phyloP scores from a whole-genome alignment of 2,888 invertebrate species.

The Heliconius erato region DNA sequence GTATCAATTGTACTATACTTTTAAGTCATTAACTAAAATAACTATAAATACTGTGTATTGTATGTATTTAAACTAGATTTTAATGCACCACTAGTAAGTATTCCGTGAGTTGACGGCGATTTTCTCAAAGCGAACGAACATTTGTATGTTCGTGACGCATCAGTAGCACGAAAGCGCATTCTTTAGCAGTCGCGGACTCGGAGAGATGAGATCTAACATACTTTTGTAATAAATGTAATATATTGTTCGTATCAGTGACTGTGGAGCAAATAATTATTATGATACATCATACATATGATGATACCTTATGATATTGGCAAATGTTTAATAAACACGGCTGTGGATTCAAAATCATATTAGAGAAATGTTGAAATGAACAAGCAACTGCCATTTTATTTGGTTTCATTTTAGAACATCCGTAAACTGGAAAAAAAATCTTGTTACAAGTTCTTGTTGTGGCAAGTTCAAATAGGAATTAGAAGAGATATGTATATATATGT shows the following conservation, averaged over 20 bases:
- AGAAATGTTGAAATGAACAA: not conserved
- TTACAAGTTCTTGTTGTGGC: too few relatives aligned
- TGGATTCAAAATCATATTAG: not conserved
- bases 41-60: not conserved
- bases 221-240: constrained; percentile 25
- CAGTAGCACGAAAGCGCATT: constrained; percentile 68
- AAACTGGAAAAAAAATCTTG: too few relatives aligned
- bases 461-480: not conserved
- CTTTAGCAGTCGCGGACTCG: constrained; percentile 55
- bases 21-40: too few relatives aligned
- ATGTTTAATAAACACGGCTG: not conserved
- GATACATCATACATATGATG: too few relatives aligned
- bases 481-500: too few relatives aligned
- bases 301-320: not conserved
- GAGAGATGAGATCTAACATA: constrained; percentile 49
- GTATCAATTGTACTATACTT: too few relatives aligned
- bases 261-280: not conserved
- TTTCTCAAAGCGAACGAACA: constrained; percentile 51
- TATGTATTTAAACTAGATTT: not conserved
- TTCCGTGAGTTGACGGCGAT: constrained; percentile 51
- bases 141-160: constrained; percentile 60
- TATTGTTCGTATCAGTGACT: constrained; percentile 1
- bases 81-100: constrained; percentile 12
- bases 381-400: not conserved
- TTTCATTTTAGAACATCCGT: too few relatives aligned